These are phyloP conservation scores for Saccostrea echinata DNA, from an alignment of 1,140 invertebrate species.

Conservation along the genomic window DNA sequence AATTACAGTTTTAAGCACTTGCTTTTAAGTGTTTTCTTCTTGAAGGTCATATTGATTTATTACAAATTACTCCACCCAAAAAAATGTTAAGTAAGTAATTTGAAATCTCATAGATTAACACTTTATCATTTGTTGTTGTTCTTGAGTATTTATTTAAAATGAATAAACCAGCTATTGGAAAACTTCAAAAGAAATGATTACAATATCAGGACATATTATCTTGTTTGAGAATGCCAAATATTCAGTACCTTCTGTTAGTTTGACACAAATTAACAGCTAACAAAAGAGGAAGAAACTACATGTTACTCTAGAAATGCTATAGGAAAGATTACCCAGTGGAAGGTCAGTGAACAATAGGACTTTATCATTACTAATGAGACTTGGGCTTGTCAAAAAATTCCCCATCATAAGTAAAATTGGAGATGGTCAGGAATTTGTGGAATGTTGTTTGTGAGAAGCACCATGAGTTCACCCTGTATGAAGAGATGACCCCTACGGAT, in stretches of 20 bases:
- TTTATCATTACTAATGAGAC: constrained; percentile 21
- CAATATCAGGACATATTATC: constrained; percentile 1
- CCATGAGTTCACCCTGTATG: background rate
- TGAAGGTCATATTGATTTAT: background rate
- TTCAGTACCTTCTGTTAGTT: background rate
- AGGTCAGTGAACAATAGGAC: background rate
- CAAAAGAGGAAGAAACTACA: constrained; percentile 13
- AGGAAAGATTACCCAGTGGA: background rate
- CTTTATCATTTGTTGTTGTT: constrained; percentile 13
- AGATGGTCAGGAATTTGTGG: constrained; percentile 21
- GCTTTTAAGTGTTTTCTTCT: background rate
- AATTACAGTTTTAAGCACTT: background rate
- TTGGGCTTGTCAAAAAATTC: background rate
- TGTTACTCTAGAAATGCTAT: background rate
- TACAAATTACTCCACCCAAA: too few species aligned
- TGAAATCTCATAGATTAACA: background rate
- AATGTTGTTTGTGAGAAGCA: constrained; percentile 28
- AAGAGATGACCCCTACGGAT: constrained; percentile 20
- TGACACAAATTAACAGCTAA: constrained; percentile 21
- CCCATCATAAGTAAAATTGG: constrained; percentile 33
- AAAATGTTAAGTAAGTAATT: background rate
- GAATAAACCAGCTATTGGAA: background rate
- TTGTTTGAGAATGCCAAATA: constrained; percentile 6
- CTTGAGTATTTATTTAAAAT: background rate
- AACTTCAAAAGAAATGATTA: background rate